Evolutionary conservation across 2,888 invertebrate genomes (phyloP).

Genomic region (Portevinia maculata): DNA sequence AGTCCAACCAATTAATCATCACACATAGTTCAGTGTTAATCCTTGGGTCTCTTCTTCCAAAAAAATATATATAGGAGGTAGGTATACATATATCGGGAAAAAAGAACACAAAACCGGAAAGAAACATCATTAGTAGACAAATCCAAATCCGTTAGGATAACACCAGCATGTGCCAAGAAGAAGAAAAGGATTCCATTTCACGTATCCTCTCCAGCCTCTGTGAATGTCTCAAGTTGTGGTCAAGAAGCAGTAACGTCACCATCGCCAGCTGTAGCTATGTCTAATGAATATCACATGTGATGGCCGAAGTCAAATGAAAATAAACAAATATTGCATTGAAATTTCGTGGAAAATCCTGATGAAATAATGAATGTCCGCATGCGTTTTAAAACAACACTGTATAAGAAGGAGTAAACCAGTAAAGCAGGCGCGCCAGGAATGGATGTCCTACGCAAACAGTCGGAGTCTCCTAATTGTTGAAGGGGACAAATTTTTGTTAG

Average conservation of each 20-base stretch:
- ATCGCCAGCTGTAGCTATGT: slow-evolving; percentile 50
- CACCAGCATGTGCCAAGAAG: slow-evolving; percentile 62
- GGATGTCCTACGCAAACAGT: slow-evolving; percentile 28
- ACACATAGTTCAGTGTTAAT: slow-evolving; percentile 33
- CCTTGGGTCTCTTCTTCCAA: slow-evolving; percentile 17
- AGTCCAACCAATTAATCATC: slow-evolving; percentile 68
- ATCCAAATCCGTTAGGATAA: slow-evolving; percentile 56
- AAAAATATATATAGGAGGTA: slow-evolving; percentile 17
- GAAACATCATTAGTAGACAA: slow-evolving; percentile 59
- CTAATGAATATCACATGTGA: slow-evolving; percentile 66
- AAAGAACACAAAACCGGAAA: slow-evolving; percentile 56
- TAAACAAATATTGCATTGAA: slow-evolving; percentile 72
- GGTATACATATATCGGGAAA: too few relatives aligned
- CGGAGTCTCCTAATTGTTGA: neutral
- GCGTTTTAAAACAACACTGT: slow-evolving; percentile 38
- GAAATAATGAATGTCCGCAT: slow-evolving; percentile 41
- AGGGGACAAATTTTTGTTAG: slow-evolving; percentile 25
- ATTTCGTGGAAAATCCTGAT: slow-evolving; percentile 54
- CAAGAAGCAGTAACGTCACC: slow-evolving; percentile 42
- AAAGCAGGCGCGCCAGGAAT: slow-evolving; percentile 15
- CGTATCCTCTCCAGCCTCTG: neutral
- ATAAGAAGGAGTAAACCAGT: slow-evolving; percentile 1
- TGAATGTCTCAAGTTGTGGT: slow-evolving; percentile 69
- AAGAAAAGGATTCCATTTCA: slow-evolving; percentile 57
- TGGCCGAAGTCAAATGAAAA: slow-evolving; percentile 54